These are phyloP conservation scores for Amiota mariae DNA, from an alignment of 2,888 invertebrate genomes.

Conservation along the genomic window DNA sequence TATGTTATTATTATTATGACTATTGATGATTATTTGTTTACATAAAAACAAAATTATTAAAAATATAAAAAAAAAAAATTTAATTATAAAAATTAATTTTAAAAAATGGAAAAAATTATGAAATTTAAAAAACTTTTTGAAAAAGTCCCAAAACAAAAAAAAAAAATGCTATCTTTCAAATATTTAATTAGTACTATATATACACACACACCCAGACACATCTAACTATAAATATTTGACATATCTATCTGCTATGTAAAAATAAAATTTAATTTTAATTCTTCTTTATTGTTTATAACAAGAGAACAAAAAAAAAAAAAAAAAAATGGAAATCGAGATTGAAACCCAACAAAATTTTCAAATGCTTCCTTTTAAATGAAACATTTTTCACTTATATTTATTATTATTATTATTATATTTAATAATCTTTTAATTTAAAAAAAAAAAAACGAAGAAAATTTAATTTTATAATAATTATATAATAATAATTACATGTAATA, in stretches of 20 bases:
- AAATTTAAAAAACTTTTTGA: constrained; percentile 6
- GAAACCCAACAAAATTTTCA: constrained; percentile 49
- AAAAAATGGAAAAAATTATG: constrained; percentile 6
- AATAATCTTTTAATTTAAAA: constrained; percentile 49
- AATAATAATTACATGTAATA: constrained; percentile 52
- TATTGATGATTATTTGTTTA: no score
- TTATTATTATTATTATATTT: constrained; percentile 10
- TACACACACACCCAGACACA: not conserved
- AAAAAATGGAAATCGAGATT: constrained; percentile 35
- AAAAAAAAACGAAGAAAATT: constrained; percentile 31
- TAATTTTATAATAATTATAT: constrained; percentile 41
- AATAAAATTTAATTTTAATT: constrained; percentile 52
- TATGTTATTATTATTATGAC: constrained; percentile 16
- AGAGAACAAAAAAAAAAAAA: not conserved
- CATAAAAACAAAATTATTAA: not conserved
- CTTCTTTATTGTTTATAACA: not conserved
- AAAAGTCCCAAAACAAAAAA: constrained; percentile 19
- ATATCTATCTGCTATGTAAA: constrained; percentile 31
- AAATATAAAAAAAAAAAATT: no score
- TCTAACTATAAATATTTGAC: constrained; percentile 27
- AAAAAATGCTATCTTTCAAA: not conserved
- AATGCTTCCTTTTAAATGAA: constrained; percentile 65
- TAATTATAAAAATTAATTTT: constrained; percentile 2
- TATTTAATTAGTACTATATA: constrained; percentile 8
- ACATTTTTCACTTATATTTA: constrained; percentile 50